Percentiles rank a stretch among this genome's conserved stretches.
phyloP scores from a whole-genome alignment of 1,140 invertebrate species.

The Onthophagus taurus region DNA sequence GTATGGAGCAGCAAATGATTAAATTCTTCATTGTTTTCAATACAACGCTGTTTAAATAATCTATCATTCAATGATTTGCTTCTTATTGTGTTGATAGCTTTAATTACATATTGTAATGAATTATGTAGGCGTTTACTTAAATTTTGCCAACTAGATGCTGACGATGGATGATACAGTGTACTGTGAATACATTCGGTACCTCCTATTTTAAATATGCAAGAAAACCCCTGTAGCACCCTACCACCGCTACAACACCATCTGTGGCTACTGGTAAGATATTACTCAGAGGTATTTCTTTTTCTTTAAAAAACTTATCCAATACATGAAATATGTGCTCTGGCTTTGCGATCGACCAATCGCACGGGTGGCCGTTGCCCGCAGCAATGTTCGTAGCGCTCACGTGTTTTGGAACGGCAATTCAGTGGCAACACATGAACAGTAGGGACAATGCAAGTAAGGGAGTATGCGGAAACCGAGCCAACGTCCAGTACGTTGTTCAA shows the following conservation, averaged over 20 bases:
- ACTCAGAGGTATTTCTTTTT: constrained; percentile 25
- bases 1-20: constrained; percentile 11
- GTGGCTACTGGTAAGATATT: constrained; percentile 31
- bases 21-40: constrained; percentile 27
- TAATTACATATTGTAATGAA: constrained; percentile 18
- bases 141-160: constrained; percentile 18
- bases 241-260: constrained; percentile 29
- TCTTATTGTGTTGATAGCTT: constrained; percentile 16
- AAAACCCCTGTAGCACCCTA: constrained; percentile 24
- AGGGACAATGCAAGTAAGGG: no score
- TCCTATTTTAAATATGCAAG: constrained; percentile 26
- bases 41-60: constrained; percentile 32
- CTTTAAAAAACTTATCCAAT: constrained; percentile 30
- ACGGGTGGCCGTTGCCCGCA: no score
- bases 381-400: no score
- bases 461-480: no score
- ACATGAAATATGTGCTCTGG: no score
- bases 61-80: constrained; percentile 18
- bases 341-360: no score
- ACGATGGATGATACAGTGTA: constrained; percentile 20
- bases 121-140: constrained; percentile 18
- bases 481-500: no score
- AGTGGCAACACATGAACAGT: no score
- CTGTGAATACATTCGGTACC: constrained; percentile 23
- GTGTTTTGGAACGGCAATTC: no score